phyloP scores from a whole-genome alignment of 2,113 vertebrate genomes.

The Odocoileus virginianus region DNA sequence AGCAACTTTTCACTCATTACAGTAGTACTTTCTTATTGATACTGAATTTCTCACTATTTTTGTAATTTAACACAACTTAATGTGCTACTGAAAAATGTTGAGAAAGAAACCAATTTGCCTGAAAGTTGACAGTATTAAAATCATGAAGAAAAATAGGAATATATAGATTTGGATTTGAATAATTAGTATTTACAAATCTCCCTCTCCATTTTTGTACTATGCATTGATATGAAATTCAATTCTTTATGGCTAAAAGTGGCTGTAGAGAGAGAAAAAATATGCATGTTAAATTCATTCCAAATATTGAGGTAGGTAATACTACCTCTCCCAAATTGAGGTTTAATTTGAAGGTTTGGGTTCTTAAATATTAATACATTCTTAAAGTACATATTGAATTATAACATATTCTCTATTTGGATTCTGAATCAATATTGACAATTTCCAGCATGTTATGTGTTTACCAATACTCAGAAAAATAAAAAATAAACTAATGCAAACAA shows the following conservation, averaged over 20 bases:
- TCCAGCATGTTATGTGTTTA: conserved; percentile 40
- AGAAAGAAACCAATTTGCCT: conserved; percentile 30
- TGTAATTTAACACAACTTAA: conserved; percentile 2
- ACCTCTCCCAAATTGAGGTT: conserved; percentile 68
- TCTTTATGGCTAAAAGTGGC: conserved; percentile 45
- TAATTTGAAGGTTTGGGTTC: conserved; percentile 48
- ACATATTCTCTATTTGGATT: conserved; percentile 37
- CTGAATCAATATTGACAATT: conserved; percentile 48
- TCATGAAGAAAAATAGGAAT: conserved; percentile 44
- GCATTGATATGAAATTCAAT: conserved; percentile 27
- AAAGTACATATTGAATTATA: conserved; percentile 46
- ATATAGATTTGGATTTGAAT: conserved; percentile 62
- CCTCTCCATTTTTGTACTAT: conserved; percentile 40
- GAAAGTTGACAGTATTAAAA: conserved; percentile 48
- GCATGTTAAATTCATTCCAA: conserved; percentile 60
- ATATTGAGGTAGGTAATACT: conserved; percentile 52
- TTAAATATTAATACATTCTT: conserved; percentile 45
- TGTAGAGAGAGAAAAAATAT: conserved; percentile 61
- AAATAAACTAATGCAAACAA: neutral
- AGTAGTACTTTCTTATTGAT: neutral
- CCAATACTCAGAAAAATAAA: conserved; percentile 34
- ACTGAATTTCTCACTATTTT: conserved; percentile 23
- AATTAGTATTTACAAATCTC: conserved; percentile 65
- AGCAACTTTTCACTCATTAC: neutral
- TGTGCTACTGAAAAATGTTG: neutral